Evolutionary conservation across 2,797 vertebrate species (phyloP), one percentile per base, ranked within the genome.

Genomic region (Gorsachius magnificus): DNA sequence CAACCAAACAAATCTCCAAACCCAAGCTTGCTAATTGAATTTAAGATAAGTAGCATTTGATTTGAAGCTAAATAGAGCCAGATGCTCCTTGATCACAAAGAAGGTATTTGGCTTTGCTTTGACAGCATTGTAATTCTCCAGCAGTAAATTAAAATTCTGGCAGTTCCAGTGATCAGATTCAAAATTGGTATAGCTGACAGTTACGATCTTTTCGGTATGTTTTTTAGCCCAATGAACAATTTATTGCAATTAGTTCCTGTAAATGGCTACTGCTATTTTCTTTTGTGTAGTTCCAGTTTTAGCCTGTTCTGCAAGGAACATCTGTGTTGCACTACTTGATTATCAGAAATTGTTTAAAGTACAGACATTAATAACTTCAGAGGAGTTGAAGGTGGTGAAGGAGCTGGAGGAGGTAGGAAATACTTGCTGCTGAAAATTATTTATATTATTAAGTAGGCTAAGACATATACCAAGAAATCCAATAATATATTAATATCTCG

Each of bases 341-440:
- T 93, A 79, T 94, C 94, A 95, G 87, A 96, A 92, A 71, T 69
- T 63, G 63, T 91, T 87, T 95, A 63, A 96, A 92, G 75, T 95
- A 56, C 61, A 95, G 41, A 61, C 71, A 82, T 82, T 33, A 91
- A 69, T 95, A 91, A 96, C 60, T 93, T 95, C 89, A 89, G 53
- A 96, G 61, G 74, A 96, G 54, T 89, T 91, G 93, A 82, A 95
- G 45, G 61, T 88, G 92, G 57, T 94, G 87, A 91, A 97, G 51
- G 96, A 97, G 87, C 80, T 95, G 81, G 87, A 95, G 51, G 78
- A 96, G 86, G 95, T 94, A 93, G 94, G 83, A 95, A 91, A 81
- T 86, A 83, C 31, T 38, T 95, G 91, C 80, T 97, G 95, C 87
- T 92, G 75, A 94, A 93, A 70, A 76, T 93, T 74, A 90, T 95